Evolutionary conservation across 2,888 invertebrate genomes (phyloP), one percentile per base, ranked within the genome.

Genomic region (Monoplex corrugatus): DNA sequence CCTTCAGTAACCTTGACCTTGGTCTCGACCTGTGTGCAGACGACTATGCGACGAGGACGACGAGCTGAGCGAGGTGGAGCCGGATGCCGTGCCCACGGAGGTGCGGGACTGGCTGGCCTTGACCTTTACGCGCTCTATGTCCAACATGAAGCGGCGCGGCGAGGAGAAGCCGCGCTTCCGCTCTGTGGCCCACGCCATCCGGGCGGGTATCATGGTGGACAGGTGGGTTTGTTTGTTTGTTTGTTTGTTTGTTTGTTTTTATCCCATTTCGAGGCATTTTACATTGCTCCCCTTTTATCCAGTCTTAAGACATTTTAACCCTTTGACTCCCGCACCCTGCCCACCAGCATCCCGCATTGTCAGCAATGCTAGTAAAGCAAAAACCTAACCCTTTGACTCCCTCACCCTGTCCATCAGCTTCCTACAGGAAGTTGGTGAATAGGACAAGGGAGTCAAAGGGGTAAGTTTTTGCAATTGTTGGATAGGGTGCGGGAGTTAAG

Each of bases 171-270:
- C 96, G 5, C 98, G 98, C 96, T 99, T 99, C 97, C 97, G 98
- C 90, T 98, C 98, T 90, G 99, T 99, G 93, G 99, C 99, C 83
- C 98, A 99, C 96, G 99, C 99, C 92, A 99, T 99, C 95, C 97
- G 99, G 35, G 99, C 99, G n/a, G 99, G 99, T 78, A 98, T 99
- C 95, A 98, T 99, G 97, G 99, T 99, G 94, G 99, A 99, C 96
- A 97, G 95, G 96, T 96, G 90, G 87, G 91, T 86, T 2, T 35
- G 8, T n/a, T n/a, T 63, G 63, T 63, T 8, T 63, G 63, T 28
- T 68, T 23, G 10, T 28, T n/a, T n/a, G 68, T 28, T n/a, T 68
- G 68, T 16, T 68, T n/a, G n/a, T n/a, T n/a, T n/a, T n/a, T n/a
- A n/a, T n/a, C n/a, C n/a, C n/a, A n/a, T n/a, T n/a, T n/a, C n/a